Base-by-base conservation (phyloP, 1,140 invertebrate genomes). In the Trigoniulus corallinus region DNA sequence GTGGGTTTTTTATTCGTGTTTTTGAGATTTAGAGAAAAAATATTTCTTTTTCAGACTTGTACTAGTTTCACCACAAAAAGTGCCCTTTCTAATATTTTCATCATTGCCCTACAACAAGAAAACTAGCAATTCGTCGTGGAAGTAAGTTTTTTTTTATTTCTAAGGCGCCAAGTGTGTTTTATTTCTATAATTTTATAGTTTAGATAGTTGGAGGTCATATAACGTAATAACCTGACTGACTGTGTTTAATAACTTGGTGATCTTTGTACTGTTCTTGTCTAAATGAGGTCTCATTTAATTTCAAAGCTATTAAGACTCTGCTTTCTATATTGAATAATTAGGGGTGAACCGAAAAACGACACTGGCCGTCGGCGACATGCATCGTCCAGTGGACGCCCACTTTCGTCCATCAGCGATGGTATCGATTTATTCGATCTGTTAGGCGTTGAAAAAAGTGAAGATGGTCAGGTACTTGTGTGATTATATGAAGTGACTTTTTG, bases 361-460 rank as follows among this genome's bases (percentile, higher is more conserved):
- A 56, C 53, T 20, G 58, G 76, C 4, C 74, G 77, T n/a, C 71
- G 86, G 48, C 75, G 84, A 57, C 72, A 85, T 61, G 84, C 85
- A 58, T 78, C 83, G 37, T 82, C 84, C 4, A 81, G 81, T 23
- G 80, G 80, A 52, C 74, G 86, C 53, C 87, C 87, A 7, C 62
- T 91, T 22, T 88, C 86, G 22, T 73, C 83, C 3, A 83, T 87
- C 25, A 84, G 79, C 58, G 86, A 91, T 69, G 79, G 76, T 56
- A 70, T 80, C 40, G 87, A 91, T 73, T 81, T 85, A 13, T 86
- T 86, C 67, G 79, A 86, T 67, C 72, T 86, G 18, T 64, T 92
- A 23, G 85, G 86, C 39, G 74, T 88, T 51, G 82, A 88, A 61
- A 75, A 75, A 65, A 77, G 79, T 39, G 81, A 84, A 63, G 85